phyloP scores from a whole-genome alignment of 2,888 invertebrate genomes.

The Archips xylosteana region DNA sequence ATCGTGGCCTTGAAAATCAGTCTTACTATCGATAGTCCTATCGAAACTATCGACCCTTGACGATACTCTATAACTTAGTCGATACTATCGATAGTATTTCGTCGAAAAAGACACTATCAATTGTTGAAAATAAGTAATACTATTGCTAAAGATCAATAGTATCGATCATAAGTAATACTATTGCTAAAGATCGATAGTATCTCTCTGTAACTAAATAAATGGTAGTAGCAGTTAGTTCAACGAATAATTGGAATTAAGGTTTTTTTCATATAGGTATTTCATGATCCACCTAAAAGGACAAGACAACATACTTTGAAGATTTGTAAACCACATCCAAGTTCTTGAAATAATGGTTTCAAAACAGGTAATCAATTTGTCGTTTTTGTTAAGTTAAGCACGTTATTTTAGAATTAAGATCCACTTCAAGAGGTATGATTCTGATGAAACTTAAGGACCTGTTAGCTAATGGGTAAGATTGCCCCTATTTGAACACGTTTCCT shows the following conservation, averaged over 20 bases:
- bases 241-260: slow-evolving; percentile 20
- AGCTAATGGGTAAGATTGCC: not conserved
- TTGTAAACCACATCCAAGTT: slow-evolving; percentile 20
- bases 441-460: not conserved
- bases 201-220: slow-evolving; percentile 19
- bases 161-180: too few relatives aligned
- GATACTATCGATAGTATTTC: too few relatives aligned
- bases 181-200: too few relatives aligned
- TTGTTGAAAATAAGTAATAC: too few relatives aligned
- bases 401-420: slow-evolving; percentile 4
- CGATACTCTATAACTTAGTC: too few relatives aligned
- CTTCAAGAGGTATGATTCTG: not conserved
- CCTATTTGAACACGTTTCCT: not conserved
- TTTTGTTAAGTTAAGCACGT: slow-evolving; percentile 34
- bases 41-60: too few relatives aligned
- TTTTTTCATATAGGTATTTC: slow-evolving; percentile 32
- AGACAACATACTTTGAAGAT: slow-evolving; percentile 38
- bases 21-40: too few relatives aligned
- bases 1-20: too few relatives aligned
- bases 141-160: too few relatives aligned
- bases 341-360: slow-evolving; percentile 37
- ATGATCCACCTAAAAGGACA: slow-evolving; percentile 35
- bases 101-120: too few relatives aligned
- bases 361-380: slow-evolving; percentile 40
- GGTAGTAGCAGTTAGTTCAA: slow-evolving; percentile 5